Conservation (phyloP, 2,113 vertebrate genomes). For the Apus apus region DNA sequence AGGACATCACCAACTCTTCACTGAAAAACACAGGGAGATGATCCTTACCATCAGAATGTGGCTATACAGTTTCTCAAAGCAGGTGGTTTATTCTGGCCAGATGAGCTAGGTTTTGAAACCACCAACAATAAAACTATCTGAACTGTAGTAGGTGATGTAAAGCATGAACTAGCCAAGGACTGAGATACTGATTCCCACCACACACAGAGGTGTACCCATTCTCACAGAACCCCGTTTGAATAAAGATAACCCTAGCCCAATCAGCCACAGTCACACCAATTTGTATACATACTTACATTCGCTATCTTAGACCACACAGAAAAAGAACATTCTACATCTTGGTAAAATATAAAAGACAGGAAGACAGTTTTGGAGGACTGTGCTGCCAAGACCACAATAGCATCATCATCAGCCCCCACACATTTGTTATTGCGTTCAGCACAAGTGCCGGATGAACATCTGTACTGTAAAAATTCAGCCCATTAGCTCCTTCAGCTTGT, state of each 20-base stretch:
- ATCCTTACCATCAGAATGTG: fast-evolving
- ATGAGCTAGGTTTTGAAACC: not conserved
- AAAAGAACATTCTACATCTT: slow-evolving; percentile 21
- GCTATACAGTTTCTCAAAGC: not conserved
- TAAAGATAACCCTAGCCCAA: not conserved
- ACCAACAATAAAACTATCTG: not conserved
- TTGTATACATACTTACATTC: not conserved
- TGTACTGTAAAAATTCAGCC: slow-evolving; percentile 60
- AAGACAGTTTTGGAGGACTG: not conserved
- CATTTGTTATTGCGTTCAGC: slow-evolving; percentile 24
- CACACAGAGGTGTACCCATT: fast-evolving
- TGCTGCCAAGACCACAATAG: slow-evolving; percentile 43
- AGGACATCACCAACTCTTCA: not conserved
- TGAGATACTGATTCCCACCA: not conserved
- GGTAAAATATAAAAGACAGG: slow-evolving; percentile 6
- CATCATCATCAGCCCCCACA: not conserved
- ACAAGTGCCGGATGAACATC: slow-evolving; percentile 63
- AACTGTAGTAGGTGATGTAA: not conserved
- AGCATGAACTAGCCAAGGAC: not conserved
- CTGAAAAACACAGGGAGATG: not conserved
- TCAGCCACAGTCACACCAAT: not conserved
- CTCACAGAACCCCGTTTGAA: not conserved
- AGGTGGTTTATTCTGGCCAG: not conserved
- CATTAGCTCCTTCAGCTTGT: slow-evolving; percentile 74
- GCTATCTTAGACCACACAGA: not conserved